Base-by-base conservation (phyloP, 1,140 invertebrate species). In the Formica selysi region DNA sequence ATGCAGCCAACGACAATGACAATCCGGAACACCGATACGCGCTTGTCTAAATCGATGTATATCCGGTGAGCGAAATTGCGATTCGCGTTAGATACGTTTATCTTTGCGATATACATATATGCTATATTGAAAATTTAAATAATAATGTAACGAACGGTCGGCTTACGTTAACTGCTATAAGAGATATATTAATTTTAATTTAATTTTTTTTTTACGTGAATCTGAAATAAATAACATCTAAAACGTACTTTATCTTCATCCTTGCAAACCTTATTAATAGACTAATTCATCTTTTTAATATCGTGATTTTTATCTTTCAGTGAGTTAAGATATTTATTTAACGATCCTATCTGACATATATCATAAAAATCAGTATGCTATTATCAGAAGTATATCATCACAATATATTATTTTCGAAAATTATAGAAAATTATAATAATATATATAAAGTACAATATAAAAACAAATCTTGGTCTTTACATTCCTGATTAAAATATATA, bases 361-460 rank as follows among this genome's bases (percentile, higher is more conserved):
- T 13, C 68, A 3, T 36, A 11, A 10, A 76, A 29, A 65, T 78
- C 48, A 64, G 2, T 36, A 36, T 32, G 22, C 22, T 22, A 29
- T 19, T 29, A 32, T 32, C 32, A 32, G 0, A 32, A 32, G 32
- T 32, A 32, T 4, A 32, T 32, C 32, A 32, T 32, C 32, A 32
- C 32, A 22, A 19, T 64, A 78, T 64, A 36, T 64, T 11, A 54
- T 54, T 78, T 65, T 48, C 10, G 29, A 26, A 78, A 78, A 65
- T 51, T 44, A 64, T 26, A 48, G 7, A 22, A 3, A 51, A 19
- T 59, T 57, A 44, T 11, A 11, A 36, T n/a, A 13, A n/a, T 62
- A n/a, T 13, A 76, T 32, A 38, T 51, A 6, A 29, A 64, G 36
- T 5, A 16, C 3, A 6, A 11, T 16, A 48, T 13, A 48, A 8